These are phyloP conservation scores for Bimastos eiseni DNA, from an alignment of 2,888 invertebrate genomes.

Conservation along the genomic window DNA sequence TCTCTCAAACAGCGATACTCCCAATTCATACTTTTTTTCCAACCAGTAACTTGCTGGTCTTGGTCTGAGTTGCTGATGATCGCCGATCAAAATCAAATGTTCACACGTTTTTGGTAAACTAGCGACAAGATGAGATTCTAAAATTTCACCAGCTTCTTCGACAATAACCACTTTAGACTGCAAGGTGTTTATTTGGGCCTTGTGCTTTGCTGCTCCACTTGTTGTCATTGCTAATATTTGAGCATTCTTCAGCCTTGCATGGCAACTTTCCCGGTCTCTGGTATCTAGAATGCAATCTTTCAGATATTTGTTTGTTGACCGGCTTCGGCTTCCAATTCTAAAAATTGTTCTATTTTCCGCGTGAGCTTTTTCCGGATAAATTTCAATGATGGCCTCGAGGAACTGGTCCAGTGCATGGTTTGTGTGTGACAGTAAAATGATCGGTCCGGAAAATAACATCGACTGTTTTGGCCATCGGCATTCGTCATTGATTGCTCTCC, in stretches of 20 bases:
- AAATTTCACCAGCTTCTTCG: conserved; percentile 86
- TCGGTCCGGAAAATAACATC: conserved; percentile 49
- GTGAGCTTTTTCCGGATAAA: not conserved
- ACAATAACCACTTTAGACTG: conserved; percentile 66
- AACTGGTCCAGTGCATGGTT: conserved; percentile 88
- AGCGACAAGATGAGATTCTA: conserved; percentile 82
- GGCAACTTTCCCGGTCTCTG: conserved; percentile 44
- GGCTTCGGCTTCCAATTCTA: not conserved
- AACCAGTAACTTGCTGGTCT: conserved; percentile 73
- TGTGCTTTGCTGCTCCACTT: conserved; percentile 56
- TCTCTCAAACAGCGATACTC: conserved; percentile 80
- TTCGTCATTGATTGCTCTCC: conserved; percentile 28
- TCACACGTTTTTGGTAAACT: conserved; percentile 74
- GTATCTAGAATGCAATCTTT: conserved; percentile 24
- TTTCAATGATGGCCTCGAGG: conserved; percentile 67
- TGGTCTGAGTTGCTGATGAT: conserved; percentile 81
- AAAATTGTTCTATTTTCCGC: not conserved
- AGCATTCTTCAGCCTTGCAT: conserved; percentile 45
- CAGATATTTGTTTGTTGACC: not conserved
- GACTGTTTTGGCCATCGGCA: conserved; percentile 53
- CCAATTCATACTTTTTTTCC: conserved; percentile 71
- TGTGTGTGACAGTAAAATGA: conserved; percentile 79
- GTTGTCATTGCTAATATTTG: conserved; percentile 59
- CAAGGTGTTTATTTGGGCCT: conserved; percentile 52
- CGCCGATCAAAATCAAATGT: conserved; percentile 81